These are phyloP conservation scores for Shinisaurus crocodilurus DNA, from an alignment of 2,113 vertebrate genomes.

Conservation along the genomic window DNA sequence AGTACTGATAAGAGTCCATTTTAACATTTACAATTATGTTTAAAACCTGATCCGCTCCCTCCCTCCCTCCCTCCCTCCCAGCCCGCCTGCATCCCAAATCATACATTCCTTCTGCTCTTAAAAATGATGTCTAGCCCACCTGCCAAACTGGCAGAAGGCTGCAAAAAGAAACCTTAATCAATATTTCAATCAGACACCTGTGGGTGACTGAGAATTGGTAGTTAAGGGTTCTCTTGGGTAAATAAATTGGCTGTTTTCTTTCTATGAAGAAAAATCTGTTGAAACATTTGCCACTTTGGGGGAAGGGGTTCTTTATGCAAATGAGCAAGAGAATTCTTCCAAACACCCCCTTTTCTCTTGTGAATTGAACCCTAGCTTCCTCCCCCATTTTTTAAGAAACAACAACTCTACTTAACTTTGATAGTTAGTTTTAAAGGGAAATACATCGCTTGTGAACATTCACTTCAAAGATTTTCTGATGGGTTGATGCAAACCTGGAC, in stretches of 20 bases:
- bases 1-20: constrained; percentile 18
- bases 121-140: constrained; percentile 57
- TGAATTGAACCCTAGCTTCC: neutral
- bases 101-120: constrained; percentile 35
- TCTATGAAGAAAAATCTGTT: constrained; percentile 22
- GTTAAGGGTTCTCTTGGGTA: constrained; percentile 48
- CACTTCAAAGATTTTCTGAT: neutral
- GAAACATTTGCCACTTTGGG: constrained; percentile 41
- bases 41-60: neutral
- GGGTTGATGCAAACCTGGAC: neutral
- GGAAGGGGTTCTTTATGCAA: constrained; percentile 35
- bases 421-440: constrained; percentile 16
- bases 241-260: constrained; percentile 38
- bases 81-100: constrained; percentile 34
- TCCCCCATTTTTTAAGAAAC: constrained; percentile 27
- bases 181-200: constrained; percentile 64
- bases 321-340: neutral
- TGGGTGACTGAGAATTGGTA: constrained; percentile 56
- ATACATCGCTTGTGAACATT: neutral
- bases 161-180: constrained; percentile 57
- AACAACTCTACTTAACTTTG: constrained; percentile 21
- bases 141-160: constrained; percentile 43
- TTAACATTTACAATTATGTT: constrained; percentile 44
- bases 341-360: neutral
- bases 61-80: neutral